Conservation (phyloP, 2,797 vertebrate species). For the Siniperca undulata region DNA sequence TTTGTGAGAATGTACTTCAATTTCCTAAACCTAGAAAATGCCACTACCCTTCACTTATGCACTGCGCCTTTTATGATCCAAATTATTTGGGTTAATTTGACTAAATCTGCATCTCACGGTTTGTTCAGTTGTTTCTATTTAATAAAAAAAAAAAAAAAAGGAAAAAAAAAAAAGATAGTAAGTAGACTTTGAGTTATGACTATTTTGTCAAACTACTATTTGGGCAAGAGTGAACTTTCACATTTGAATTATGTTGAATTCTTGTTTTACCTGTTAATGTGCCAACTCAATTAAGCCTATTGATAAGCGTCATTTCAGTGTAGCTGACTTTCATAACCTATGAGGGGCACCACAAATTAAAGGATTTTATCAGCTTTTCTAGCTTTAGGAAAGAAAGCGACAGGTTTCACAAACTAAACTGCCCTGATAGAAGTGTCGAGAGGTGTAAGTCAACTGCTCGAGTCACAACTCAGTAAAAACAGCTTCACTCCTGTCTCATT, state of each 20-base stretch:
- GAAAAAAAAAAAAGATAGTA: not conserved
- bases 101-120: too few relatives aligned
- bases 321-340: not conserved
- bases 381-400: not conserved
- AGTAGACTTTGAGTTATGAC: not conserved
- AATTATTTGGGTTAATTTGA: not conserved
- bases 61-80: not conserved
- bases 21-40: not conserved
- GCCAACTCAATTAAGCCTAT: not conserved
- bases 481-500: slow-evolving; percentile 40
- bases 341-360: not conserved
- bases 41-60: too few relatives aligned
- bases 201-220: not conserved
- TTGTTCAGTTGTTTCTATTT: not conserved
- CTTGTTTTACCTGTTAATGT: not conserved
- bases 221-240: not conserved
- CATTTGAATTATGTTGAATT: not conserved
- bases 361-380: not conserved
- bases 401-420: not conserved
- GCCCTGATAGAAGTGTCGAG: not conserved
- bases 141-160: not conserved
- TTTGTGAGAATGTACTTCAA: not conserved
- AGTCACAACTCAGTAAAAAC: not conserved
- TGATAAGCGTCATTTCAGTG: not conserved
- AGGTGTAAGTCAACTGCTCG: not conserved